Conservation (phyloP, 2,888 invertebrate species). For the Drosophila vallismaia region DNA sequence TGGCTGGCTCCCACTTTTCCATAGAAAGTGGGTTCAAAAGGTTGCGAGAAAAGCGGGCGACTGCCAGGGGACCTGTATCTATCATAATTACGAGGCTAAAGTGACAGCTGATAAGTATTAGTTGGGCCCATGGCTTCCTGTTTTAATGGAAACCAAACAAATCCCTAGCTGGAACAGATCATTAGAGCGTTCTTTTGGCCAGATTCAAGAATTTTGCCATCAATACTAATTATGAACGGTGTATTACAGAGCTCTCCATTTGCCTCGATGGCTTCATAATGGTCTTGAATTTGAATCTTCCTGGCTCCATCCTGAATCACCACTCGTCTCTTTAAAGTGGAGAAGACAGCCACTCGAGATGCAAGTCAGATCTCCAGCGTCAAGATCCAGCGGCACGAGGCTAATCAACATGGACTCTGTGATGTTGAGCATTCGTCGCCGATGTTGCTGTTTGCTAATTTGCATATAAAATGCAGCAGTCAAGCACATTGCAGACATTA, state of each 20-base stretch:
- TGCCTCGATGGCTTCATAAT: constrained; percentile 3
- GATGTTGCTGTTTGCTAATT: constrained; percentile 52
- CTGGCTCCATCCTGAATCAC: constrained; percentile 29
- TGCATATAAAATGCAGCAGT: constrained; percentile 63
- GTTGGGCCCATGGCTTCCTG: constrained; percentile 17
- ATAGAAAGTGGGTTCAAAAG: constrained; percentile 48
- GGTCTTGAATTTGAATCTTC: constrained; percentile 10
- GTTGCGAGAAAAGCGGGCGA: constrained; percentile 38
- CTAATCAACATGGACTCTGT: constrained; percentile 52
- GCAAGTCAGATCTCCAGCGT: constrained; percentile 1
- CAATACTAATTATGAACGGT: constrained; percentile 6
- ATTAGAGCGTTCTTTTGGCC: background rate
- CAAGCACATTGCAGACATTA: constrained; percentile 21
- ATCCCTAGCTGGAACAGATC: constrained; percentile 12
- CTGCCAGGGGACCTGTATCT: constrained; percentile 28
- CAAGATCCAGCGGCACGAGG: constrained; percentile 26
- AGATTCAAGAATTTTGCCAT: background rate
- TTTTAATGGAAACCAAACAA: constrained; percentile 19
- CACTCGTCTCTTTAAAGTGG: constrained; percentile 42
- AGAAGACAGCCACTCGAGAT: constrained; percentile 30
- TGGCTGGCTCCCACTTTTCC: constrained; percentile 25
- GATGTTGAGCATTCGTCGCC: constrained; percentile 27
- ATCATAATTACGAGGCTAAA: constrained; percentile 36
- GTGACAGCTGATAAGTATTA: constrained; percentile 31
- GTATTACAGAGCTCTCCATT: constrained; percentile 13